Evolutionary conservation across 1,140 invertebrate genomes (phyloP), one percentile per base, ranked within the genome.

Genomic region (Caenorhabditis remanei): DNA sequence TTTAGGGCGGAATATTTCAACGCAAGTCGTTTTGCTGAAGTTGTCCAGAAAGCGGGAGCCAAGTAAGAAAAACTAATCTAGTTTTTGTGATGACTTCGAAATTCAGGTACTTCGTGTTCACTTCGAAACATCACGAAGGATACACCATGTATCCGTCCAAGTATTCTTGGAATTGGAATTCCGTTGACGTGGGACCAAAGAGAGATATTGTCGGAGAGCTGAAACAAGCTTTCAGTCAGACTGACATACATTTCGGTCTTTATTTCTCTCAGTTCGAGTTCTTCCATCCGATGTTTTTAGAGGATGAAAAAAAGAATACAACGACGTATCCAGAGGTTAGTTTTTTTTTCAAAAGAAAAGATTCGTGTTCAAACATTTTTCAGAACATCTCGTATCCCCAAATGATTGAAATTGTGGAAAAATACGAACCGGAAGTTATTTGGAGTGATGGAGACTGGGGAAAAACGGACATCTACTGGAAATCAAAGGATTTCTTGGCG

Each of bases 81-180:
- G n/a, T 71, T 79, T 84, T 55, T 7, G 21, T 1, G n/a, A 40
- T 7, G 40, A 75, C n/a, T 88, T 56, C 7, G 21, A 75, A 67
- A 88, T 94, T 48, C 87, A 96, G 95, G 92, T 96, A 98, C 92
- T 94, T 98, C 9, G 96, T 98, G 3, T 91, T 98, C 3, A 98
- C 96, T 4, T 96, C 95, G 90, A 98, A 98, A 93, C 97, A 98
- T 94, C 96, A 98, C 92, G 97, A 98, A 93, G 97, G 97, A 14
- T 98, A 94, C 90, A 96, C 96, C 0, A 85, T 97, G 43, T 98
- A 96, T 95, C 97, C 97, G 46, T 97, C 96, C 0, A 95, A 94
- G 89, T 95, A 95, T 85, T 95, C 96, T 0, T 98, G 95, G 90
- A 96, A 96, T 91, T 98, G 97, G 97, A 98, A 98, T 93, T 94